Conservation (phyloP, 1,140 invertebrate genomes). For the Parapsyche elsis region DNA sequence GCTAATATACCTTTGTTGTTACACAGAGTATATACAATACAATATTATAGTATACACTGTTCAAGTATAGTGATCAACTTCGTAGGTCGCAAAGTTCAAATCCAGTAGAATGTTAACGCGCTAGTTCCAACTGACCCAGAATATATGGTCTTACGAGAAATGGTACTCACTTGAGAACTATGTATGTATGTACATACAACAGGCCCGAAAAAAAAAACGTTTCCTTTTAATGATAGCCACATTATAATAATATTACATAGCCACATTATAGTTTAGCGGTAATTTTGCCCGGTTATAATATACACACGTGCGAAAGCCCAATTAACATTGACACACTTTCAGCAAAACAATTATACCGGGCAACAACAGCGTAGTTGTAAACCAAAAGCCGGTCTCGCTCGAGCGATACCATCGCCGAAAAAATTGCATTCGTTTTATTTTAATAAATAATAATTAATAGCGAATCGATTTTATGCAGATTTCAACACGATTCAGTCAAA, state of each 20-base stretch:
- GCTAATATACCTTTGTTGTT: constrained; percentile 3
- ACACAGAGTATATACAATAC: neutral
- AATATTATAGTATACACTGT: neutral
- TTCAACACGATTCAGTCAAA: constrained; percentile 2
- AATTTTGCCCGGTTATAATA: neutral
- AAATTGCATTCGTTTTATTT: constrained; percentile 10
- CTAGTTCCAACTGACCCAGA: neutral
- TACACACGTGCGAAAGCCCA: neutral
- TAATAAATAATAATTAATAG: neutral
- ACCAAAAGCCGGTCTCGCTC: too few species aligned
- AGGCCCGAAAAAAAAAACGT: too few species aligned
- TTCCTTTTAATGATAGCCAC: neutral
- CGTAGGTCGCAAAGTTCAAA: neutral
- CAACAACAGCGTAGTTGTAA: too few species aligned
- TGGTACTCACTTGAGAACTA: too few species aligned
- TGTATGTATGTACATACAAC: too few species aligned
- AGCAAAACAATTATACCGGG: neutral
- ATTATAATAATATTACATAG: too few species aligned
- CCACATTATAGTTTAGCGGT: neutral
- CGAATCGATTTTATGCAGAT: constrained; percentile 13
- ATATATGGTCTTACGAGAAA: neutral
- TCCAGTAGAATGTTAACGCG: neutral
- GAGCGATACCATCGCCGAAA: neutral
- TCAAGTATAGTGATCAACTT: neutral
- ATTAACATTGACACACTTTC: constrained; percentile 25